Evolutionary conservation across 92 coral and sea anemone genomes (phyloP), one percentile per base, ranked within the genome.

Genomic region (Epizoanthus illoricatus): DNA sequence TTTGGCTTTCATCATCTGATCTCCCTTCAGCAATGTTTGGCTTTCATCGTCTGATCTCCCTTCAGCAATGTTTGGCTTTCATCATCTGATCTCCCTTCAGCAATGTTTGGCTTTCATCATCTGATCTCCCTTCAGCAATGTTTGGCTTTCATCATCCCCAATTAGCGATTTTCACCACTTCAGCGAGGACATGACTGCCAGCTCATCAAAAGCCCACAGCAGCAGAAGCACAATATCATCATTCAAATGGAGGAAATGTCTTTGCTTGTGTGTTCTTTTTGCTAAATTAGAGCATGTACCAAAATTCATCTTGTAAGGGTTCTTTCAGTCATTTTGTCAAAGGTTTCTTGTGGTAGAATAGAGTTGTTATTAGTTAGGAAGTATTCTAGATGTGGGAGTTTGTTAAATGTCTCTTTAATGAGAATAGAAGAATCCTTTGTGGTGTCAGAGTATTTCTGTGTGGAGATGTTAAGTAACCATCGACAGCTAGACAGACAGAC

Each of bases 81-180:
- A 78, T 78, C 82, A 78, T n/a, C 71, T n/a, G n/a, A 63, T 20
- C 82, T 78, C 82, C 82, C 82, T 67, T 78, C 71, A 12, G 42
- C 82, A 78, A 78, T 78, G 70, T 78, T 78, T 78, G 82, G 82
- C 82, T 78, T 78, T 78, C 81, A 75, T 75, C 81, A 75, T 33
- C 69, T 28, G 36, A 60, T 18, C 81, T 75, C 81, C 81, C 81
- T 64, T 75, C 69, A 18, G 36, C 81, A 75, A 75, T 75, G 67
- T 75, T 75, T 75, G 81, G 81, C 81, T 75, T 75, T 75, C 82
- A 78, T 78, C 82, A 78, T n/a, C 71, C 82, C 82, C 62, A 78
- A 78, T 63, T 78, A 78, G 82, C 42, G 71, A 78, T 78, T 78
- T 78, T 78, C 82, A 78, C 65, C 82, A 19, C 82, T 62, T 63